Percentiles rank a stretch among this genome's conserved stretches.
Evolutionary conservation across 23 tunicate species (phyloP).

Genomic region (Corella eumyota): DNA sequence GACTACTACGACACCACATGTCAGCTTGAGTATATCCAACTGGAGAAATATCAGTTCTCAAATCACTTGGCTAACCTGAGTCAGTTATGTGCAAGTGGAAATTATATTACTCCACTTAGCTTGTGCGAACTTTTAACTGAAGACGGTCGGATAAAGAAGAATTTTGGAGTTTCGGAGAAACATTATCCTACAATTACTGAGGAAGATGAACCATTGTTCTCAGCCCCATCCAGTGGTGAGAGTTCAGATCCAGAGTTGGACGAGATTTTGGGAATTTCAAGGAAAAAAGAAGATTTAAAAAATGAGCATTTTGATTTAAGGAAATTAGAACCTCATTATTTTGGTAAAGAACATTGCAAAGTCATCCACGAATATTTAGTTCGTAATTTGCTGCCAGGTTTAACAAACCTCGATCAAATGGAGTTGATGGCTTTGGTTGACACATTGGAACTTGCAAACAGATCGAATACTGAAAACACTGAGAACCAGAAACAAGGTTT

Average conservation of each 20-base stretch:
- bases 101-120: conserved; percentile 50
- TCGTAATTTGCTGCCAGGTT: conserved; percentile 55
- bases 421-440: conserved; percentile 85
- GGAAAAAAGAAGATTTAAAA: conserved; percentile 17
- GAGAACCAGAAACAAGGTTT: background rate
- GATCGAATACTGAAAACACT: conserved; percentile 17
- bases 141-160: conserved; percentile 32
- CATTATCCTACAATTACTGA: background rate
- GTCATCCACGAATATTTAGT: conserved; percentile 68
- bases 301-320: conserved; percentile 55
- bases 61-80: conserved; percentile 9
- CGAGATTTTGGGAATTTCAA: conserved; percentile 42
- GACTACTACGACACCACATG: conserved; percentile 39
- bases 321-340: conserved; percentile 50
- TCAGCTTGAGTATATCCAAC: conserved; percentile 17
- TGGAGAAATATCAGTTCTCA: conserved; percentile 46
- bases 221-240: conserved; percentile 7
- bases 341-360: conserved; percentile 84
- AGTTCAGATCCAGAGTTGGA: conserved; percentile 36
- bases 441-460: conserved; percentile 48
- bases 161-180: background rate
- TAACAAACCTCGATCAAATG: conserved; percentile 76
- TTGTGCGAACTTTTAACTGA: conserved; percentile 24
- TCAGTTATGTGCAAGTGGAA: conserved; percentile 26
- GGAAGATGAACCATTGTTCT: conserved; percentile 1